phyloP scores from a whole-genome alignment of 1,140 invertebrate genomes.

The Psix sp. region DNA sequence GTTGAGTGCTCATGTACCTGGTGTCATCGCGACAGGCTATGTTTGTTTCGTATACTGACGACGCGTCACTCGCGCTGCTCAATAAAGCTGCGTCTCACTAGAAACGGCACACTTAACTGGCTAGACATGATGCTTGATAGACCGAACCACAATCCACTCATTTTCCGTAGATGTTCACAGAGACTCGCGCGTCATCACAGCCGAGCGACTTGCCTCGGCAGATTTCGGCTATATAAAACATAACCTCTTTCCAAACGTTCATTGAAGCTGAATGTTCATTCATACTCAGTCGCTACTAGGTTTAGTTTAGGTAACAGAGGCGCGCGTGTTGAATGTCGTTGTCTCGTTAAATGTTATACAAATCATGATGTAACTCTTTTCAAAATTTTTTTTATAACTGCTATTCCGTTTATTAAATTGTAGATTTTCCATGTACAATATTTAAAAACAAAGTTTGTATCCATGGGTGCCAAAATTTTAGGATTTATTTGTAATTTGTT shows the following conservation, averaged over 20 bases:
- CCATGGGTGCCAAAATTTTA: too few relatives aligned
- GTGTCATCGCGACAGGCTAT: conserved; percentile 26
- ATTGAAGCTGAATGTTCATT: conserved; percentile 13
- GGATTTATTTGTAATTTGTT: too few relatives aligned
- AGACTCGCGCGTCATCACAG: conserved; percentile 21
- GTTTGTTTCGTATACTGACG: not conserved
- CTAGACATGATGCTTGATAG: conserved; percentile 21
- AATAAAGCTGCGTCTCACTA: conserved; percentile 10
- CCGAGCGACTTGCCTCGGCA: not conserved
- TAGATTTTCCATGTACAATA: too few relatives aligned
- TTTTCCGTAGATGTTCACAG: conserved; percentile 12
- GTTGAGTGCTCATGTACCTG: conserved; percentile 24
- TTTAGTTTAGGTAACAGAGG: too few relatives aligned
- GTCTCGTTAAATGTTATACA: too few relatives aligned
- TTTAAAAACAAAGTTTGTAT: too few relatives aligned
- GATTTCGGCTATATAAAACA: conserved; percentile 16
- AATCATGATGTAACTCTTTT: too few relatives aligned
- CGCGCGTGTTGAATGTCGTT: conserved; percentile 9
- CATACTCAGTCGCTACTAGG: conserved; percentile 2
- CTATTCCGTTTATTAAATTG: too few relatives aligned
- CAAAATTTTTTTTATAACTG: too few relatives aligned
- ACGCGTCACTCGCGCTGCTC: conserved; percentile 1
- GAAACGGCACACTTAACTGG: conserved; percentile 17
- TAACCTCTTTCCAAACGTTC: conserved; percentile 11
- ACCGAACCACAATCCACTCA: conserved; percentile 13